A percentile compares a stretch with the other conserved stretches of the same genome.
Conservation (phyloP, 2,888 invertebrate species). For the Dryadula phaetusa region DNA sequence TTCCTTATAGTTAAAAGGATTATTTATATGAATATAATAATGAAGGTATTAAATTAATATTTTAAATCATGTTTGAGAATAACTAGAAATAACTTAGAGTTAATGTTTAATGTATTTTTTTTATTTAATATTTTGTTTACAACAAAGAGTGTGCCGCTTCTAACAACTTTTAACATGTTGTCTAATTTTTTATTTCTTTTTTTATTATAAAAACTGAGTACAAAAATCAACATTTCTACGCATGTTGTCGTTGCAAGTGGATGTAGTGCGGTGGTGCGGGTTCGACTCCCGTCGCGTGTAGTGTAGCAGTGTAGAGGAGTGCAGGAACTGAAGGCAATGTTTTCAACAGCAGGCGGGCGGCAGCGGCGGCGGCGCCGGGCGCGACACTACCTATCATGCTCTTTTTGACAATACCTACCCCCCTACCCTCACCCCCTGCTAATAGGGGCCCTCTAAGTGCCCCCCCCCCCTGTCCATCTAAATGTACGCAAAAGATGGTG, state of each 20-base stretch:
- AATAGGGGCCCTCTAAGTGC: background rate
- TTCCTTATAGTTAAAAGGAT: too few relatives aligned
- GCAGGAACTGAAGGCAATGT: slow-evolving; percentile 32
- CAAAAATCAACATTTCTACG: too few relatives aligned
- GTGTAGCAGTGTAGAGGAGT: background rate
- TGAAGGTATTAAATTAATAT: background rate
- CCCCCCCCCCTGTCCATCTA: too few relatives aligned
- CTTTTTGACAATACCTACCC: slow-evolving; percentile 12
- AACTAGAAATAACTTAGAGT: too few relatives aligned
- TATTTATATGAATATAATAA: background rate
- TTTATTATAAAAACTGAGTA: too few relatives aligned
- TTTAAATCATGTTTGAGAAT: too few relatives aligned
- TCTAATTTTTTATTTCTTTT: too few relatives aligned
- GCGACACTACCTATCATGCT: slow-evolving; percentile 13
- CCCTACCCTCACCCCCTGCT: background rate
- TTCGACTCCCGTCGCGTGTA: background rate
- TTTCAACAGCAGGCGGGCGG: slow-evolving; percentile 27
- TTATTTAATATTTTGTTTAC: background rate
- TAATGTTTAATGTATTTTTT: too few relatives aligned
- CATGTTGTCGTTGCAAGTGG: too few relatives aligned
- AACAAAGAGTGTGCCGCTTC: background rate
- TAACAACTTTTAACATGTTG: background rate
- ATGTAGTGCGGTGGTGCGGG: background rate
- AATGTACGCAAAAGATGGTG: background rate
- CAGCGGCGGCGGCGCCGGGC: slow-evolving; percentile 26